These are phyloP conservation scores for Opisthocomus hoazin DNA, from an alignment of 2,113 vertebrate genomes.

Conservation along the genomic window DNA sequence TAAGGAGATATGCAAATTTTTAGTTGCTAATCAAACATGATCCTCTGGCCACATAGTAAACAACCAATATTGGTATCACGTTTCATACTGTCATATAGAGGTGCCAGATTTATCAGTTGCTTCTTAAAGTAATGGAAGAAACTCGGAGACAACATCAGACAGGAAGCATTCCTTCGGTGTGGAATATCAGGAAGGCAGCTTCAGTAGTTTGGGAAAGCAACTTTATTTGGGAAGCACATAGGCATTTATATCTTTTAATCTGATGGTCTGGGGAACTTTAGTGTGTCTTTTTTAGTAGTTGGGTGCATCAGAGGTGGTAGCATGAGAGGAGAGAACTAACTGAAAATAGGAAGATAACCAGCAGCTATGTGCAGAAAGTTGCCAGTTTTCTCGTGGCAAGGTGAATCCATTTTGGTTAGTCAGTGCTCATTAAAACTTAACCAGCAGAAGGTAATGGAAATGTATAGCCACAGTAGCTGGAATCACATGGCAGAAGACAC, in stretches of 20 bases:
- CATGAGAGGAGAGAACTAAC: not conserved
- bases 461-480: not conserved
- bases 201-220: not conserved
- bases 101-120: not conserved
- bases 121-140: not conserved
- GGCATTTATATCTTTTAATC: not conserved
- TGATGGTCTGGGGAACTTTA: not conserved
- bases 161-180: not conserved
- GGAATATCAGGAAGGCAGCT: not conserved
- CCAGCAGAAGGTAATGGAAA: not conserved
- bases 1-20: not conserved
- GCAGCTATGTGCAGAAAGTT: not conserved
- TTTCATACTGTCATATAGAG: not conserved
- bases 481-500: not conserved
- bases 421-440: not conserved
- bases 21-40: not conserved
- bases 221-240: not conserved
- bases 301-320: not conserved
- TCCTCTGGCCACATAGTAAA: not conserved
- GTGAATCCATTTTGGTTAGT: not conserved
- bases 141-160: not conserved
- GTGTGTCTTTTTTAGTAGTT: not conserved
- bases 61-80: not conserved
- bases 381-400: not conserved
- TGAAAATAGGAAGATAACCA: not conserved